A percentile compares a stretch with the other conserved stretches of the same genome.
Evolutionary conservation across 2,797 vertebrate species (phyloP).

Genomic region (Scleropages formosus): DNA sequence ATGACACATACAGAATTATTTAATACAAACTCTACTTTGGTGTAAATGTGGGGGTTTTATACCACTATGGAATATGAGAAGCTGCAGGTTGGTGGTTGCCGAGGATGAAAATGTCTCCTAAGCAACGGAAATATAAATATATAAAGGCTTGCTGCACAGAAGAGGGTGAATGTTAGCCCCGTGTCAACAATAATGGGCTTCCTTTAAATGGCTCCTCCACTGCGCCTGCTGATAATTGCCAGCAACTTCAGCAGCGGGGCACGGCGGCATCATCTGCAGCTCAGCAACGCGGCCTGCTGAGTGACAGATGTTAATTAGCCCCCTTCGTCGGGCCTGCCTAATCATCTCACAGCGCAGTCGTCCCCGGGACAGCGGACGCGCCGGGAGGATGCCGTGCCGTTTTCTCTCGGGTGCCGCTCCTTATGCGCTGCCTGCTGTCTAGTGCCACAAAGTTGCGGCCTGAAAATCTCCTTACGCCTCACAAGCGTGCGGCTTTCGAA

Average conservation of each 20-base stretch:
- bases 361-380: background rate
- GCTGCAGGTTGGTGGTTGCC: no score
- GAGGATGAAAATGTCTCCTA: no score
- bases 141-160: background rate
- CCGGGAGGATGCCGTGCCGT: background rate
- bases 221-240: slow-evolving; percentile 17
- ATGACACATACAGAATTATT: no score
- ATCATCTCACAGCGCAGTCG: slow-evolving; percentile 15
- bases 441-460: slow-evolving; percentile 1
- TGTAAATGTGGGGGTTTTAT: no score
- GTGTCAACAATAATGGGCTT: background rate
- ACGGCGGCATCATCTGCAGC: slow-evolving; percentile 7
- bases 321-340: slow-evolving; percentile 16
- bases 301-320: slow-evolving; percentile 31
- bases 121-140: no score
- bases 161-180: background rate
- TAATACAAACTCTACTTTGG: no score
- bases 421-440: background rate
- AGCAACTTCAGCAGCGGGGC: slow-evolving; percentile 17
- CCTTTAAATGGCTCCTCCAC: background rate
- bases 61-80: no score
- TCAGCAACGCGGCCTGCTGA: slow-evolving; percentile 9
- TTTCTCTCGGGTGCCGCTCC: background rate
- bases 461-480: slow-evolving; percentile 1
- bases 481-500: background rate